Evolutionary conservation across 2,797 vertebrate genomes (phyloP), one percentile per base, ranked within the genome.

Genomic region (Schizothorax lantsangensis): DNA sequence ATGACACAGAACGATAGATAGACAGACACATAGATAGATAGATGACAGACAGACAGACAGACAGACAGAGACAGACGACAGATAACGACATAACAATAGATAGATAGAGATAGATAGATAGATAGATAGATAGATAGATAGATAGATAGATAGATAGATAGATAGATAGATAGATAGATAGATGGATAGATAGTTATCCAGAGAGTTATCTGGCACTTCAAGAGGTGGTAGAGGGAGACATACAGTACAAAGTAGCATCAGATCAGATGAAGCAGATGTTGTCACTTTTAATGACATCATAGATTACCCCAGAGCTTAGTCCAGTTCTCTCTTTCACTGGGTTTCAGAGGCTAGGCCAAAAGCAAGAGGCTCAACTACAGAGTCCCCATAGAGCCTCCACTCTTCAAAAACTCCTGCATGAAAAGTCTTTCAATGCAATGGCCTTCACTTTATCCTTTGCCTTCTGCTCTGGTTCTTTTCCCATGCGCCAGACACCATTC

Each of bases 241-340:
- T 84, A 90, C 14, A 66, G 26, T 30, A 33, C 90, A 92, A 89
- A 91, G 36, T 71, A 87, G 90, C 90, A 89, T 90, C 87, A 90
- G 91, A 93, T 91, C 92, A 93, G 88, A 90, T 88, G 59, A 87
- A 93, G 92, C 93, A 94, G 92, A 92, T 94, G 92, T 93, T 94
- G 92, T 95, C 94, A 95, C 92, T 92, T 94, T 92, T 90, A 94
- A 95, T 95, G 92, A 89, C 91, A 87, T 94, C 94, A 93, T 84
- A 91, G 86, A 92, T 91, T 88, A 92, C 88, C 92, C 91, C 86
- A 86, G 84, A 86, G 73, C 30, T 45, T 57, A 72, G 72, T 69
- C 26, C 15, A 87, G 75, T 86, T 85, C 52, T 59, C n/a, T 59
- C 38, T 79, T 66, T 52, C 10, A 57, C 30, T 54, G 33, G 14